A percentile compares a stretch with the other conserved stretches of the same genome.
Evolutionary conservation across 2,888 invertebrate genomes (phyloP).

Genomic region (Meta bourneti): DNA sequence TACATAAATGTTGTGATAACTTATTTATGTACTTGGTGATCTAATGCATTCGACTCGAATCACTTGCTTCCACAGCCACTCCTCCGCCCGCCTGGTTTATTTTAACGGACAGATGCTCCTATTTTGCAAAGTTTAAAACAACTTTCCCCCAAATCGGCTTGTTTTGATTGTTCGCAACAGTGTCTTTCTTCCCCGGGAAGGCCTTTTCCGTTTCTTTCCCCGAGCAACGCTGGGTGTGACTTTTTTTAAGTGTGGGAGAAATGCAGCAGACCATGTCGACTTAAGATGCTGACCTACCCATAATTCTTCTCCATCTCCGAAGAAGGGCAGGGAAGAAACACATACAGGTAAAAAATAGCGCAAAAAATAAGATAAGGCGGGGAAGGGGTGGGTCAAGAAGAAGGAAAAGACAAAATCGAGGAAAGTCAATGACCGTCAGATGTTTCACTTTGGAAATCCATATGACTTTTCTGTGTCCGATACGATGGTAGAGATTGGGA

Average conservation of each 20-base stretch:
- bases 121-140: constrained; percentile 27
- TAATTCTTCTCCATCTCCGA: constrained; percentile 39
- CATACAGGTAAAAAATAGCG: neutral
- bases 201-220: constrained; percentile 13
- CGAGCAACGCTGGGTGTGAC: constrained; percentile 61
- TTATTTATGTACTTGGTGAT: no score
- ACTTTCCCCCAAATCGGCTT: constrained; percentile 16
- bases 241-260: constrained; percentile 71
- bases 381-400: constrained; percentile 12
- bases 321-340: constrained; percentile 18
- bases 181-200: neutral
- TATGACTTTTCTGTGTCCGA: neutral
- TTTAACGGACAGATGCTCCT: no score
- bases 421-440: constrained; percentile 65
- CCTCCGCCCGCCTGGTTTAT: no score
- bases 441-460: constrained; percentile 23
- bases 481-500: no score
- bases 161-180: constrained; percentile 27
- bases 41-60: no score
- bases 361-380: neutral
- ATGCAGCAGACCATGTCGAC: constrained; percentile 66
- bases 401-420: constrained; percentile 54
- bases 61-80: no score
- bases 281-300: constrained; percentile 65
- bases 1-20: no score